These are phyloP conservation scores for Protonemura montana DNA, from an alignment of 2,888 invertebrate genomes.

Conservation along the genomic window DNA sequence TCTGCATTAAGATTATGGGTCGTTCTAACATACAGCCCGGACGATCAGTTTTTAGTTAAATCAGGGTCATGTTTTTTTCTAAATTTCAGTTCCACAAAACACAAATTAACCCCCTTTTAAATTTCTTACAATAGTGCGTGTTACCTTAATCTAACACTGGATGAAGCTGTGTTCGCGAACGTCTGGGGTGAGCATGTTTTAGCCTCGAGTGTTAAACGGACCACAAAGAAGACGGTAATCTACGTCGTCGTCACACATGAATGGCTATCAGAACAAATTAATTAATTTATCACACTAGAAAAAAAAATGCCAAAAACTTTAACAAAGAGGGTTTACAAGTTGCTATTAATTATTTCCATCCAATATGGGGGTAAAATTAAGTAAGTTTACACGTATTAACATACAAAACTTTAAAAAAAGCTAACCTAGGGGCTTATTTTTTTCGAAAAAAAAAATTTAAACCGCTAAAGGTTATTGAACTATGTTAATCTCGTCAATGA, in stretches of 20 bases:
- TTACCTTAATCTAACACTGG: not conserved
- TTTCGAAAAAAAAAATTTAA: not conserved
- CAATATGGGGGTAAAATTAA: not conserved
- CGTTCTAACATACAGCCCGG: too few relatives aligned
- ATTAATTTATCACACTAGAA: not conserved
- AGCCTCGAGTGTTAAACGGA: not conserved
- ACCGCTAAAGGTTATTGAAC: constrained; percentile 25
- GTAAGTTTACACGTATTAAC: not conserved
- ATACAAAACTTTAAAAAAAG: not conserved
- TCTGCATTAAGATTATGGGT: too few relatives aligned
- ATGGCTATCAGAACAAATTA: constrained; percentile 2
- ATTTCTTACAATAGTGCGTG: not conserved
- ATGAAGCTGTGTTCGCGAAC: not conserved
- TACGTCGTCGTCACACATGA: not conserved
- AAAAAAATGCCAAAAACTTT: not conserved
- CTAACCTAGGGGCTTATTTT: constrained; percentile 15
- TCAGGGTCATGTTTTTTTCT: not conserved
- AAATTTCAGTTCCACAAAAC: too few relatives aligned
- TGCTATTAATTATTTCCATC: constrained; percentile 16
- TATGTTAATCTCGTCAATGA: constrained; percentile 36
- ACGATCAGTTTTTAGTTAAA: too few relatives aligned
- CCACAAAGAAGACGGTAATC: not conserved
- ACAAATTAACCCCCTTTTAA: not conserved
- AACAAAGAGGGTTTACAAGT: not conserved
- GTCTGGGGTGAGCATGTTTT: not conserved